phyloP scores from a whole-genome alignment of 2,797 vertebrate genomes.

The Pampus argenteus region DNA sequence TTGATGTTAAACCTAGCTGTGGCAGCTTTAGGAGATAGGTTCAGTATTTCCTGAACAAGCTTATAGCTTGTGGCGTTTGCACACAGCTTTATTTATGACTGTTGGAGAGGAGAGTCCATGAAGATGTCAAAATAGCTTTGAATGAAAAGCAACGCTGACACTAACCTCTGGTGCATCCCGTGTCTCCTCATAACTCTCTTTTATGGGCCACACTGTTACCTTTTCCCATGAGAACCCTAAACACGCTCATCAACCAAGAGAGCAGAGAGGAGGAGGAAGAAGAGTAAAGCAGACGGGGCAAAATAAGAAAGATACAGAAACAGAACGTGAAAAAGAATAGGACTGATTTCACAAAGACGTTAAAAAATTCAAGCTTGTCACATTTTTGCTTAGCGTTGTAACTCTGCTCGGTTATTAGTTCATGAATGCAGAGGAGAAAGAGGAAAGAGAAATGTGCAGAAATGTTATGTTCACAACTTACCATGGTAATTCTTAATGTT shows the following conservation, averaged over 20 bases:
- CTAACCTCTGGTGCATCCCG: constrained; percentile 77
- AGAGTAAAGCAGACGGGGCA: constrained; percentile 2
- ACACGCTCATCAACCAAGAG: constrained; percentile 30
- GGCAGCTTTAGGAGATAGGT: constrained; percentile 24
- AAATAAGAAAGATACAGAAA: constrained; percentile 39
- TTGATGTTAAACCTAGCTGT: constrained; percentile 34
- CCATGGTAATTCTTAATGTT: not conserved
- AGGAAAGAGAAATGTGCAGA: too few species aligned
- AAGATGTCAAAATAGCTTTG: constrained; percentile 78
- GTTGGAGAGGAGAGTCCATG: constrained; percentile 64
- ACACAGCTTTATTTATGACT: constrained; percentile 68
- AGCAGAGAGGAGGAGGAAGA: constrained; percentile 4
- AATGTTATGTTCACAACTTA: too few species aligned
- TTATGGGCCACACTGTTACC: constrained; percentile 78
- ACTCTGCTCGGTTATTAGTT: constrained; percentile 31
- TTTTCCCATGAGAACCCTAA: constrained; percentile 79
- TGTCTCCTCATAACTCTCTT: constrained; percentile 81
- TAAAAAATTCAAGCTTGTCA: constrained; percentile 13
- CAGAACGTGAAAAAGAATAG: not conserved
- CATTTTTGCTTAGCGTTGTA: constrained; percentile 12
- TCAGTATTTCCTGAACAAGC: constrained; percentile 57
- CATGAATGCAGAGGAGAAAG: constrained; percentile 10
- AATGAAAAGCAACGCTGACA: constrained; percentile 80
- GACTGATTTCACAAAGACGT: constrained; percentile 36
- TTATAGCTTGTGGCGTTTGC: constrained; percentile 38